Conservation (phyloP, 2,888 invertebrate genomes). For the Myopa tessellatipennis region DNA sequence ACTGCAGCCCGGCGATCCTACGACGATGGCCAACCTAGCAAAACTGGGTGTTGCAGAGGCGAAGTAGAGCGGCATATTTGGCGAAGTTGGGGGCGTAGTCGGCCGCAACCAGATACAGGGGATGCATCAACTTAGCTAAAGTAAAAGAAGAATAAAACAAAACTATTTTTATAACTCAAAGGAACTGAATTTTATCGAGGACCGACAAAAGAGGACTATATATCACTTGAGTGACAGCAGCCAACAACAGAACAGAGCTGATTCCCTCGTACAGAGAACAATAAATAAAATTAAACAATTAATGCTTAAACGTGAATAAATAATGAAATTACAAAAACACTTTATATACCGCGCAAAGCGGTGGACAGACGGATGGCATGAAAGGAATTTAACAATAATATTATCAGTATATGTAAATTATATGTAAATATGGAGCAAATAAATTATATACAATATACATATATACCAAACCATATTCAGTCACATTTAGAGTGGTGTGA, state of each 20-base stretch:
- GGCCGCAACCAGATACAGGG: not conserved
- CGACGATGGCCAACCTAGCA: conserved; percentile 89
- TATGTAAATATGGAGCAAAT: conserved; percentile 29
- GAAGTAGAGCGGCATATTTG: conserved; percentile 46
- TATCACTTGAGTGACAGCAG: conserved; percentile 14
- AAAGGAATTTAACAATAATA: conserved; percentile 4
- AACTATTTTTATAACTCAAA: conserved; percentile 37
- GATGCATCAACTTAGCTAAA: not conserved
- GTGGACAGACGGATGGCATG: not conserved
- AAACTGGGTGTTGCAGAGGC: conserved; percentile 71
- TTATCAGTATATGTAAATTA: conserved; percentile 47
- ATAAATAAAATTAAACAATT: conserved; percentile 29
- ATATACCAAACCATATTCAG: too few relatives aligned
- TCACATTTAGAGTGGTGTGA: too few relatives aligned
- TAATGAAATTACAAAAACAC: conserved; percentile 8
- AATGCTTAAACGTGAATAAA: conserved; percentile 26
- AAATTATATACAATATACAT: conserved; percentile 6
- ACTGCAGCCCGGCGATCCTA: conserved; percentile 88
- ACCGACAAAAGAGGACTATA: conserved; percentile 40
- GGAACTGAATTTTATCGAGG: conserved; percentile 35
- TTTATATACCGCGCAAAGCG: not conserved
- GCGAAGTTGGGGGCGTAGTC: conserved; percentile 37
- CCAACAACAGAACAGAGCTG: conserved; percentile 13
- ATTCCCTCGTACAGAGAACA: conserved; percentile 29
- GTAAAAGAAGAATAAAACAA: conserved; percentile 4